Base-by-base conservation (phyloP, 1,140 invertebrate genomes). In the Diorhabda elongata region DNA sequence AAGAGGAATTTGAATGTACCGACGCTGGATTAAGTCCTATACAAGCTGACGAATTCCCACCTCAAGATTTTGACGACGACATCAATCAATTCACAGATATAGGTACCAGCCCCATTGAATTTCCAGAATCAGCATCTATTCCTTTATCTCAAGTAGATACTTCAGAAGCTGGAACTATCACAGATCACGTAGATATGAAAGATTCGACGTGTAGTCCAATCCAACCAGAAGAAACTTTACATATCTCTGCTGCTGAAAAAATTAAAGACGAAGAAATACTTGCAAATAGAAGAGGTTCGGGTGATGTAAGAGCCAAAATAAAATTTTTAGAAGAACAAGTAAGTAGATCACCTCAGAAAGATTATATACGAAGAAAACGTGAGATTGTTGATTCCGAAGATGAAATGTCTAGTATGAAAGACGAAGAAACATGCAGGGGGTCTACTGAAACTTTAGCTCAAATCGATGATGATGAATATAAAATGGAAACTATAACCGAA, bases 1-100 rank as follows among this genome's bases (percentile, higher is more conserved):
- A 83, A 63, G 83, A 84, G 77, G 84, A 85, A 73, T 77, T 76
- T 11, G 84, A 85, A 77, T 76, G 84, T 42, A 85, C 85, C 8
- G 85, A 87, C 77, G 84, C 84, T 8, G 84, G 82, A 5, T 71
- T 86, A 56, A 85, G 84, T 75, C 84, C 85, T 42, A 85, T 86
- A 43, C 83, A 84, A 77, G 77, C 81, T 4, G 84, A 85, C 74
- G 83, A 84, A 61, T 64, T 80, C n/a, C 75, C 77, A 43, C 66
- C 72, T 9, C 73, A 79, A 45, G 75, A 77, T 44, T 78, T 78
- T 64, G 69, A 75, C 45, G 79, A 83, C 64, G 78, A 81, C 44
- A 72, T 77, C 4, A 73, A 73, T 8, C 78, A 83, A 42, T 82
- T 76, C 70, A 81, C 77, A 41, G 83, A 85, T 69, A 79, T 78